phyloP scores from a whole-genome alignment of 2,113 vertebrate genomes.

The Psittacula cyanocephala region DNA sequence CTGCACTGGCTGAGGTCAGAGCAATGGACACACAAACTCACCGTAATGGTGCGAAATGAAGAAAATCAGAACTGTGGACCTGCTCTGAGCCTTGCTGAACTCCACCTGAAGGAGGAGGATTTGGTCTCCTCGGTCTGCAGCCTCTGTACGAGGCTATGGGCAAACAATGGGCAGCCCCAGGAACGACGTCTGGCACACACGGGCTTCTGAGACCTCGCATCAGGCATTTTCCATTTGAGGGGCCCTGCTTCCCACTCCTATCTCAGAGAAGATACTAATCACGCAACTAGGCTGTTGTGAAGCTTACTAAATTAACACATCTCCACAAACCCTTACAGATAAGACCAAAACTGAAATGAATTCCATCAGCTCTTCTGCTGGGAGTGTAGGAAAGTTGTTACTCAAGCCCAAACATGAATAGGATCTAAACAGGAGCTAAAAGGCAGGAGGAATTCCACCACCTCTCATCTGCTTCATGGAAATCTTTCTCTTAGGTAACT shows the following conservation, averaged over 20 bases:
- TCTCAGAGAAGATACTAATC: not conserved
- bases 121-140: not conserved
- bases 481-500: not conserved
- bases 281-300: not conserved
- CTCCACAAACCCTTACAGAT: not conserved
- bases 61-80: accelerated
- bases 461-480: not conserved
- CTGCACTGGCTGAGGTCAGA: not conserved
- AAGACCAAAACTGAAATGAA: not conserved
- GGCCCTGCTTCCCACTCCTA: not conserved
- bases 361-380: not conserved
- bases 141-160: accelerated
- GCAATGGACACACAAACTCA: not conserved
- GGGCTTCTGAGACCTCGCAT: not conserved
- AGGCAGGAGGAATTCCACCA: not conserved
- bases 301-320: not conserved
- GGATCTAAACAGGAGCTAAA: not conserved
- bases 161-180: not conserved
- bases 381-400: not conserved
- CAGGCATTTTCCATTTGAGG: not conserved
- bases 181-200: accelerated
- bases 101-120: not conserved
- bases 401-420: not conserved
- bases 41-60: not conserved
- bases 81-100: not conserved